These are phyloP conservation scores for Crossaster papposus DNA, from an alignment of 53 echinoderm and acorn worm genomes.

Conservation along the genomic window DNA sequence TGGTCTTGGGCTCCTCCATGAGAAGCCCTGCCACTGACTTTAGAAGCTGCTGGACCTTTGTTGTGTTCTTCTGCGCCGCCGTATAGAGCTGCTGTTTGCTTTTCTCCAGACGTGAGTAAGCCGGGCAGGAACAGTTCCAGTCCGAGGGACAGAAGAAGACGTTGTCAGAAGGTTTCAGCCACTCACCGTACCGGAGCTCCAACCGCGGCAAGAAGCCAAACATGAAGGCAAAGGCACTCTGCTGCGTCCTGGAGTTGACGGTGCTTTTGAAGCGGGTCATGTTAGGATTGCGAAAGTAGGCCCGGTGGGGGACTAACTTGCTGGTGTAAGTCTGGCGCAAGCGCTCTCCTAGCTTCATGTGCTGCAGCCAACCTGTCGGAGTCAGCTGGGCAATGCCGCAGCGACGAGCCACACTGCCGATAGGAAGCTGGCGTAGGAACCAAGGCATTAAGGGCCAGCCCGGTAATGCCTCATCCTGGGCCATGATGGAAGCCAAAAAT, in stretches of 20 bases:
- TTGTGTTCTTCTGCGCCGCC: conserved; percentile 44
- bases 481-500: conserved; percentile 58
- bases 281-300: conserved; percentile 45
- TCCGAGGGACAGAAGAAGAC: conserved; percentile 70
- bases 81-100: conserved; percentile 41
- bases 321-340: conserved; percentile 68
- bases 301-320: conserved; percentile 49
- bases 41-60: conserved; percentile 43
- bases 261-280: conserved; percentile 70
- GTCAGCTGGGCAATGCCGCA: conserved; percentile 83
- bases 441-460: conserved; percentile 45
- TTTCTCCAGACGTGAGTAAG: conserved; percentile 50
- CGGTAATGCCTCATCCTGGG: conserved; percentile 36
- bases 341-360: conserved; percentile 73
- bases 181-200: conserved; percentile 53
- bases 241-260: conserved; percentile 72
- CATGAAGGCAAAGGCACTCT: conserved; percentile 92
- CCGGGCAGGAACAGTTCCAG: conserved; percentile 72
- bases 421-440: conserved; percentile 58
- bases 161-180: conserved; percentile 51
- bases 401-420: conserved; percentile 16
- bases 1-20: conserved; percentile 20
- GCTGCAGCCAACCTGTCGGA: conserved; percentile 91
- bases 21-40: conserved; percentile 54
- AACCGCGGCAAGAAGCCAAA: conserved; percentile 81